phyloP scores from a whole-genome alignment of 1,140 invertebrate species.

The Caligus rogercresseyi region DNA sequence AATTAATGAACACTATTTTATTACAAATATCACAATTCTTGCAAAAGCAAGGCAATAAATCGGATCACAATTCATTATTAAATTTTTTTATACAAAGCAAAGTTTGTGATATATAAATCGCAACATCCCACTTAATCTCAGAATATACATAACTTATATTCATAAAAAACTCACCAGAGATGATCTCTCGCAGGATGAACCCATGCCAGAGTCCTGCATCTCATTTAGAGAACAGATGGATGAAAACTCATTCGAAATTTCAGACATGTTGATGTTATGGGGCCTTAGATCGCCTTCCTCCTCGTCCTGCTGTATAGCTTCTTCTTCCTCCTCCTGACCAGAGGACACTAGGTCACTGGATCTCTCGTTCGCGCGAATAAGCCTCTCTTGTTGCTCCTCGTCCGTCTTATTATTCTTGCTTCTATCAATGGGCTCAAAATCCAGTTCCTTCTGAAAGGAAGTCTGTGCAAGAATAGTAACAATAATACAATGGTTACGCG shows the following conservation, averaged over 20 bases:
- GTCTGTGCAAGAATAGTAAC: too few species aligned
- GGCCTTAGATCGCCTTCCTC: constrained; percentile 24
- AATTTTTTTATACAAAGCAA: too few species aligned
- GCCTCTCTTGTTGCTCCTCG: too few species aligned
- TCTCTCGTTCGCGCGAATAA: background rate
- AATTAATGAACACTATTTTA: too few species aligned
- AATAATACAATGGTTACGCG: too few species aligned
- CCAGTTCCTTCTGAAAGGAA: background rate
- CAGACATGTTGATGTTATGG: constrained; percentile 29
- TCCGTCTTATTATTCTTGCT: too few species aligned
- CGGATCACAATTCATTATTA: too few species aligned
- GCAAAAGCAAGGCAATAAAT: too few species aligned
- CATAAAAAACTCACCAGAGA: background rate
- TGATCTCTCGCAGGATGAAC: background rate
- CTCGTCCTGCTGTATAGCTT: background rate
- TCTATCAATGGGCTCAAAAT: constrained; percentile 25
- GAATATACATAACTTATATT: too few species aligned
- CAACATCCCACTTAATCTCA: too few species aligned
- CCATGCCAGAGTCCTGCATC: background rate
- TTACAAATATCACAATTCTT: too few species aligned
- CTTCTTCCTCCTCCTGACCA: background rate
- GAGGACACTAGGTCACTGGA: background rate
- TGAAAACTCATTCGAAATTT: constrained; percentile 28
- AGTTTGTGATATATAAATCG: too few species aligned
- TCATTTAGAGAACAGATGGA: background rate